Evolutionary conservation across 2,113 vertebrate species (phyloP).

Genomic region (Machaerirhynchus nigripectus): DNA sequence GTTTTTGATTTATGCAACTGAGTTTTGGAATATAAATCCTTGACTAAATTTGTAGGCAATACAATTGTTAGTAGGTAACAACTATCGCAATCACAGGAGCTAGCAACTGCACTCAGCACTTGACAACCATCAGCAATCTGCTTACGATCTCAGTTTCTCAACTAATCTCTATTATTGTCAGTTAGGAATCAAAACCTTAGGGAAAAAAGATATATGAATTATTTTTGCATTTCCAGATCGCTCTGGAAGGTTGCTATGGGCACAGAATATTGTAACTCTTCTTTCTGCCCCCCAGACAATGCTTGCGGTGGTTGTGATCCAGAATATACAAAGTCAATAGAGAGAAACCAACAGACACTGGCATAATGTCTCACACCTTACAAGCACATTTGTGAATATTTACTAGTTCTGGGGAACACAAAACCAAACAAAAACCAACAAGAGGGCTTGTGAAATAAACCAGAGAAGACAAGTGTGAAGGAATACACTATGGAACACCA

Average conservation of each 20-base stretch:
- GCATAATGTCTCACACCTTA: neutral
- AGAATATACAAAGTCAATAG: neutral
- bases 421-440: neutral
- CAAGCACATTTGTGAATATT: neutral
- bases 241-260: neutral
- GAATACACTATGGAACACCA: neutral
- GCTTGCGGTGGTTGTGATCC: neutral
- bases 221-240: neutral
- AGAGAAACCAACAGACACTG: neutral
- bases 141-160: neutral
- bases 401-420: neutral
- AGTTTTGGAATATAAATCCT: neutral
- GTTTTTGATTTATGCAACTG: neutral
- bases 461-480: neutral
- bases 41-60: neutral
- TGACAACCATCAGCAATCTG: neutral
- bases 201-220: neutral
- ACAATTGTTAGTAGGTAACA: neutral
- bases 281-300: neutral
- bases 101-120: neutral
- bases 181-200: neutral
- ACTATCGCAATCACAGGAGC: neutral
- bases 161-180: neutral
- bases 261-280: neutral
- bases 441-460: neutral